These are phyloP conservation scores for Gymnarchus niloticus DNA, from an alignment of 2,113 vertebrate species.

Conservation along the genomic window DNA sequence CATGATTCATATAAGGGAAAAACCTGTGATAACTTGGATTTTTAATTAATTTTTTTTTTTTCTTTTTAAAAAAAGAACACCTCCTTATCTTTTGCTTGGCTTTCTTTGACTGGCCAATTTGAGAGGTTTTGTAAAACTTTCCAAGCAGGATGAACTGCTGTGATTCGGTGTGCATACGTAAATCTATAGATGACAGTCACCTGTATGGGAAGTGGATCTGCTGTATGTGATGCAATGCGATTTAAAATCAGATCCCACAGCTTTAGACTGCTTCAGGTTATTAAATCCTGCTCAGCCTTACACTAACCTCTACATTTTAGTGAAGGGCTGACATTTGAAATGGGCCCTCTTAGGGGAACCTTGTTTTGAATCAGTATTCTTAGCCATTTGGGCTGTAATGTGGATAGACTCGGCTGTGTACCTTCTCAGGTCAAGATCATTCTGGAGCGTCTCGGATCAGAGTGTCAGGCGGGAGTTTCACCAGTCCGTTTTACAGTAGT, in stretches of 20 bases:
- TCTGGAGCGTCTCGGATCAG: background rate
- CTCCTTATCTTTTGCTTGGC: no score
- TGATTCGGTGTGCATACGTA: no score
- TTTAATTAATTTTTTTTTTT: background rate
- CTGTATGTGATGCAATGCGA: no score
- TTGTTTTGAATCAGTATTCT: background rate
- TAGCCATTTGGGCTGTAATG: background rate
- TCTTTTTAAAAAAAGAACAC: no score
- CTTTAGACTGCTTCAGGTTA: background rate
- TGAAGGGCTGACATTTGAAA: background rate
- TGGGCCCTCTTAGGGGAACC: background rate
- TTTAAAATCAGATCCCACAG: background rate
- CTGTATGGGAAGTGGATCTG: background rate
- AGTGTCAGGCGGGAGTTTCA: background rate
- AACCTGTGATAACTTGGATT: background rate
- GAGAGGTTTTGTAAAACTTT: background rate
- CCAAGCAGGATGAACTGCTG: no score
- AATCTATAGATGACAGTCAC: background rate
- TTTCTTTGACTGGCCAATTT: background rate
- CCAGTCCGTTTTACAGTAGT: background rate
- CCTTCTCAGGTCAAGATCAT: background rate
- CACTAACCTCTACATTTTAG: background rate
- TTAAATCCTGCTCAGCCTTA: no score
- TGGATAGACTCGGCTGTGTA: background rate
- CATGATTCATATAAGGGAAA: background rate